These are phyloP conservation scores for Lasioglossum figueresi DNA, from an alignment of 2,888 invertebrate species.

Conservation along the genomic window DNA sequence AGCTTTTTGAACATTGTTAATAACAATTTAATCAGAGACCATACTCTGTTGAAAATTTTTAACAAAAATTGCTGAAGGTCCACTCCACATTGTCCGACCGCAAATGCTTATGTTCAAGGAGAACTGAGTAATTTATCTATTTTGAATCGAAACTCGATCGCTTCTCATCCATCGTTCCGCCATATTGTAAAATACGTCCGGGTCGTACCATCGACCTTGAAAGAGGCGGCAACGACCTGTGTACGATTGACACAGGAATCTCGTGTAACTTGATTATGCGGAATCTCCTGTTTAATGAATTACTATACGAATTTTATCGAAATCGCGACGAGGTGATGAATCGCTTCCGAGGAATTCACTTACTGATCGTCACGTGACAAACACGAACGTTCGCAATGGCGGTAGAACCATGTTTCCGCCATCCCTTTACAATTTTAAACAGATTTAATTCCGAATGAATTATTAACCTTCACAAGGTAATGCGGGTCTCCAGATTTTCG, in stretches of 20 bases:
- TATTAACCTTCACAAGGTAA: too few species aligned
- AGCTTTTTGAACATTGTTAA: too few species aligned
- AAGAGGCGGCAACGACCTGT: background rate
- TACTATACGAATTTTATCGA: background rate
- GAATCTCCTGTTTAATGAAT: background rate
- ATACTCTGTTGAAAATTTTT: background rate
- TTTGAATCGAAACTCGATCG: background rate
- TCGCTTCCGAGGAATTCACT: background rate
- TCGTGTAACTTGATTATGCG: background rate
- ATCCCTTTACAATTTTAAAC: background rate
- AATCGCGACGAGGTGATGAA: background rate
- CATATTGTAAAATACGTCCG: background rate
- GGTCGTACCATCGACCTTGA: background rate
- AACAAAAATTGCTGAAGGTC: background rate
- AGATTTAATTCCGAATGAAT: background rate
- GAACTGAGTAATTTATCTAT: background rate
- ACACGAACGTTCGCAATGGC: background rate
- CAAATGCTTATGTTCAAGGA: background rate
- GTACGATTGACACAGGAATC: background rate
- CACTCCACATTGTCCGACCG: background rate
- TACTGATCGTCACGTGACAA: background rate
- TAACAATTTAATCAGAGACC: too few species aligned
- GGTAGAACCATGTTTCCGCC: background rate
- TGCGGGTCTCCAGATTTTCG: too few species aligned
- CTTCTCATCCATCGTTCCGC: background rate